phyloP scores from a whole-genome alignment of 1,140 invertebrate species.

The Phortica variegata region DNA sequence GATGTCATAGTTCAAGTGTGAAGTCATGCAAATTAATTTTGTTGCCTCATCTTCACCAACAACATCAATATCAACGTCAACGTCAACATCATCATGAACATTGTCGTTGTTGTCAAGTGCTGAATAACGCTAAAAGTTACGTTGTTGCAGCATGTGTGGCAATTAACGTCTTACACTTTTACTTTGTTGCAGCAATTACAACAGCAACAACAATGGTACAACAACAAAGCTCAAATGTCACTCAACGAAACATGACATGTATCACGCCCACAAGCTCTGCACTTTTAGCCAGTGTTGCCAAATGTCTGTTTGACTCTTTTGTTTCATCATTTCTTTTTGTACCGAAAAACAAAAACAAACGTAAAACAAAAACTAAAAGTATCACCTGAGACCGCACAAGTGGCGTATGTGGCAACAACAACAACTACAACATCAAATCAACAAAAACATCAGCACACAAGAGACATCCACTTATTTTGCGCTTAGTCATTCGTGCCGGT shows the following conservation, averaged over 20 bases:
- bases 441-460: slow-evolving; percentile 11
- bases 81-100: too few species aligned
- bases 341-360: too few species aligned
- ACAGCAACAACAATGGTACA: background rate
- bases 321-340: too few species aligned
- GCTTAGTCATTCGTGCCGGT: background rate
- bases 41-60: too few species aligned
- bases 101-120: too few species aligned
- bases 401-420: slow-evolving; percentile 15
- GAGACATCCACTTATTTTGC: slow-evolving; percentile 5
- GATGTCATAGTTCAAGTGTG: background rate
- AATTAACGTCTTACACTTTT: too few species aligned
- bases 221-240: background rate
- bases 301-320: slow-evolving; percentile 4
- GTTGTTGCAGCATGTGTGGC: too few species aligned
- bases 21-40: slow-evolving; percentile 21
- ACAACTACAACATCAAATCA: slow-evolving; percentile 16
- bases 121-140: too few species aligned
- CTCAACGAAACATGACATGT: background rate
- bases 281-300: slow-evolving; percentile 8
- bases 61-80: too few species aligned
- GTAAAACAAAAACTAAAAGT: background rate
- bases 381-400: slow-evolving; percentile 37
- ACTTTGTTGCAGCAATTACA: background rate
- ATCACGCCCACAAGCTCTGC: too few species aligned